Evolutionary conservation across 2,113 vertebrate genomes (phyloP).

Genomic region (Accipiter virgatus): DNA sequence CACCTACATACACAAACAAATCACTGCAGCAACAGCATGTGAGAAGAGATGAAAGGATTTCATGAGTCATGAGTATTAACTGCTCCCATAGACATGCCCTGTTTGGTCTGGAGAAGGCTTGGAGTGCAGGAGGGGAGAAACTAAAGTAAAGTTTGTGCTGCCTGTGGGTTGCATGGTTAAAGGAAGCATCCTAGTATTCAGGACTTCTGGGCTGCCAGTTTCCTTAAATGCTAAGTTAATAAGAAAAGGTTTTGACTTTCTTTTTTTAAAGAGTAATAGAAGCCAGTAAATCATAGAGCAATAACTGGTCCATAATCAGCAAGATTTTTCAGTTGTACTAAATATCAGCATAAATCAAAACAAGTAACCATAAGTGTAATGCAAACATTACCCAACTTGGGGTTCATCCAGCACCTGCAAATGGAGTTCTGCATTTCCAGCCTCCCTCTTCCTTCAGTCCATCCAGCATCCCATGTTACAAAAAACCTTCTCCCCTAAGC

Average conservation of each 20-base stretch:
- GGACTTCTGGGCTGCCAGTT: not conserved
- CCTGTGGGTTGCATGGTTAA: not conserved
- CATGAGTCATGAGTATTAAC: not conserved
- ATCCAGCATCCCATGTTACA: not conserved
- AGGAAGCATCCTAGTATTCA: not conserved
- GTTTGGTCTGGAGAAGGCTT: not conserved
- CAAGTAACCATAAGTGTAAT: not conserved
- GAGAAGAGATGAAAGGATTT: not conserved
- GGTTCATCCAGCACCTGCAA: not conserved
- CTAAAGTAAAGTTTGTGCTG: not conserved
- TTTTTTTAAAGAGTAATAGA: not conserved
- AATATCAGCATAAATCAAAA: not conserved
- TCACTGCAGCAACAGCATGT: not conserved
- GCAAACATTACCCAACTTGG: not conserved
- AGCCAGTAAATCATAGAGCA: not conserved
- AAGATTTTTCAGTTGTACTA: not conserved
- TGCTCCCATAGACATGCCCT: not conserved
- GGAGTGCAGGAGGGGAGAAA: not conserved
- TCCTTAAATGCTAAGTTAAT: not conserved
- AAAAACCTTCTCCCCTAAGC: not conserved
- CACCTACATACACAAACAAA: not conserved
- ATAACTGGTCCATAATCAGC: not conserved
- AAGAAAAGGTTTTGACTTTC: not conserved
- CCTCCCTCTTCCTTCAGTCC: not conserved
- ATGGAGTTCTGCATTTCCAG: not conserved